Evolutionary conservation across 2,888 invertebrate genomes (phyloP), one percentile per base, ranked within the genome.

Genomic region (Hetaerina titia): DNA sequence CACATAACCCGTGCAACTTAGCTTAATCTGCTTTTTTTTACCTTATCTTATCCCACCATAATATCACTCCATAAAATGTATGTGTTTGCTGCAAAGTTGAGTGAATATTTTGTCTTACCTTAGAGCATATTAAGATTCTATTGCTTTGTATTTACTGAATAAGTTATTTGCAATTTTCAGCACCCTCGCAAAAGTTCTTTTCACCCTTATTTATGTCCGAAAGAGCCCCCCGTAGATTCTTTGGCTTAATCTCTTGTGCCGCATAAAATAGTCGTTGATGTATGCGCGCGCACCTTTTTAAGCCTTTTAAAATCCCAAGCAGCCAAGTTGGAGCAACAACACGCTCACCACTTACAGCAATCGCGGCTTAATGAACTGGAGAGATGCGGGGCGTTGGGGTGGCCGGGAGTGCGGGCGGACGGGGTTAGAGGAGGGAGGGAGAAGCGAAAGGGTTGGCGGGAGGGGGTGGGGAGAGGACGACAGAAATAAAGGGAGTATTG

Each of bases 321-420:
- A 81, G 81, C 25, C 81, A 8, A 64, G 69, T 92, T 69, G 31
- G 56, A n/a, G 56, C 57, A 92, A 92, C 64, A 90, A 45, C 74
- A 56, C 92, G 19, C 69, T 74, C 74, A 69, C 92, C 57, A 74
- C 56, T 92, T 92, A 57, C 92, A 56, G 92, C 92, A 74, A 74
- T 74, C 92, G 56, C 92, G 90, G 56, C 92, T 92, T 92, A 92
- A 92, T 90, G 92, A 92, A 92, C 92, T 90, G 15, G 64, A 56
- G 45, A 45, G 87, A n/a, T 25, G 15, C 6, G 87, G 45, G 6
- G 87, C 19, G 63, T 63, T 63, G 63, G 63, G 60, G 60, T 15
- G 11, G 60, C 17, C 17, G 60, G 7, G 9, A 13, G 60, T 13
- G 60, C 7, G 60, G 60, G 60, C 11, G 60, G 60, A 2, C 0